Percentiles rank a stretch among this genome's conserved stretches.
These are phyloP conservation scores for Philypnodon macrostomus DNA, from an alignment of 2,797 vertebrate genomes.

Conservation along the genomic window DNA sequence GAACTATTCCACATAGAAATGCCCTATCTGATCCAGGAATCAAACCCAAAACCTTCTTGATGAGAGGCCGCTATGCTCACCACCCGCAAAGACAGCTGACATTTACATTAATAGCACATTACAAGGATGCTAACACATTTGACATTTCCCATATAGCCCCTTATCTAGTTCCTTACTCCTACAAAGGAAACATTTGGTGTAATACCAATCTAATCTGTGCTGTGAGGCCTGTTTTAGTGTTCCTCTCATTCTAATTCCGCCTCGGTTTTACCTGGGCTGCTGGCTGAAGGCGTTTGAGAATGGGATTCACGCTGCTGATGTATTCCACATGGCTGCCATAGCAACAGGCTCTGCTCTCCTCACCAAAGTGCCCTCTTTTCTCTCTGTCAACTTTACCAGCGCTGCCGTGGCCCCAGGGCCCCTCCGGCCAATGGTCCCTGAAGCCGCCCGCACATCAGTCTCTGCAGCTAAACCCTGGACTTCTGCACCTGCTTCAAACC, in stretches of 20 bases:
- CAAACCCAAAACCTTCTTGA: too few relatives aligned
- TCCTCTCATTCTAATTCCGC: conserved; percentile 59
- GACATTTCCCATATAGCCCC: too few relatives aligned
- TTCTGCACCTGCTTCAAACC: not conserved
- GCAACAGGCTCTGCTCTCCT: conserved; percentile 65
- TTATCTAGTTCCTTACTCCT: not conserved
- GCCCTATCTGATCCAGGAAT: too few relatives aligned
- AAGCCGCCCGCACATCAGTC: conserved; percentile 16
- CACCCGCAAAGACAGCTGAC: too few relatives aligned
- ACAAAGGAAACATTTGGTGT: not conserved
- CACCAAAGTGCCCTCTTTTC: conserved; percentile 47
- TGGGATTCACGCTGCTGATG: conserved; percentile 61
- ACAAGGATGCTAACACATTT: too few relatives aligned
- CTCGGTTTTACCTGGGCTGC: conserved; percentile 54
- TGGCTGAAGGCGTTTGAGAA: conserved; percentile 63
- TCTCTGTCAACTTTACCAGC: conserved; percentile 38
- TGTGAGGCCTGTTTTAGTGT: not conserved
- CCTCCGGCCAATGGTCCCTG: conserved; percentile 17
- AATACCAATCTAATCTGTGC: not conserved
- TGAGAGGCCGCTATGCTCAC: too few relatives aligned
- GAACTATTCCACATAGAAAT: too few relatives aligned
- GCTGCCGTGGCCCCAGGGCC: conserved; percentile 29
- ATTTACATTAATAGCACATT: too few relatives aligned
- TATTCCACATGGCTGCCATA: conserved; percentile 74
- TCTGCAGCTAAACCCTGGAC: not conserved